Percentiles rank a stretch among this genome's conserved stretches.
These are phyloP conservation scores for Isoperla grammatica DNA, from an alignment of 2,888 invertebrate genomes.

Conservation along the genomic window DNA sequence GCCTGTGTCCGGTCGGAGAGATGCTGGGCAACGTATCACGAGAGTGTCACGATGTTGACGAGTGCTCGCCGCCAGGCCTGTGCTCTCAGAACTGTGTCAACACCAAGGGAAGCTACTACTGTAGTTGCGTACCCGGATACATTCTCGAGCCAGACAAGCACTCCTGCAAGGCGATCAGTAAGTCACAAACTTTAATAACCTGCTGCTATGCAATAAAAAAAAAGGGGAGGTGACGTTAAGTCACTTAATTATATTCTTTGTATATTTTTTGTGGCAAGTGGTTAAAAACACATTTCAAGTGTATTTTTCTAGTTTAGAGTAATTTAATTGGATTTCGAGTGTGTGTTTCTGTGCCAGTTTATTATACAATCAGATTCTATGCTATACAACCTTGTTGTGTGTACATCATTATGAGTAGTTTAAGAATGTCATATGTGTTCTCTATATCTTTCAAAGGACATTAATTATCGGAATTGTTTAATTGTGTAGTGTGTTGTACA, in stretches of 20 bases:
- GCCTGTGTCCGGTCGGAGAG: slow-evolving; percentile 86
- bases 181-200: no score
- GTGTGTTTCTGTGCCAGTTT: no score
- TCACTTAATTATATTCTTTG: background rate
- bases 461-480: no score
- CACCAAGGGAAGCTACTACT: slow-evolving; percentile 83
- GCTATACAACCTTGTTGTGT: no score
- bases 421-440: no score
- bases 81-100: slow-evolving; percentile 93
- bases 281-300: background rate
- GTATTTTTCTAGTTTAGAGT: no score
- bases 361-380: no score
- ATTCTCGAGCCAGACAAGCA: slow-evolving; percentile 71
- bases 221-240: background rate
- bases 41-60: slow-evolving; percentile 75
- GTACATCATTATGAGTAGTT: no score
- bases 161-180: slow-evolving; percentile 81
- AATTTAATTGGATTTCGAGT: no score
- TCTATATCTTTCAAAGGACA: no score
- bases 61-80: slow-evolving; percentile 79
- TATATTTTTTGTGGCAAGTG: background rate
- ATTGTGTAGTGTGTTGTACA: no score
- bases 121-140: slow-evolving; percentile 83
- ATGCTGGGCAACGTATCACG: slow-evolving; percentile 61
- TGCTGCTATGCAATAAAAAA: background rate